These are phyloP conservation scores for Aporophyla lueneburgensis DNA, from an alignment of 2,888 invertebrate species.

Conservation along the genomic window DNA sequence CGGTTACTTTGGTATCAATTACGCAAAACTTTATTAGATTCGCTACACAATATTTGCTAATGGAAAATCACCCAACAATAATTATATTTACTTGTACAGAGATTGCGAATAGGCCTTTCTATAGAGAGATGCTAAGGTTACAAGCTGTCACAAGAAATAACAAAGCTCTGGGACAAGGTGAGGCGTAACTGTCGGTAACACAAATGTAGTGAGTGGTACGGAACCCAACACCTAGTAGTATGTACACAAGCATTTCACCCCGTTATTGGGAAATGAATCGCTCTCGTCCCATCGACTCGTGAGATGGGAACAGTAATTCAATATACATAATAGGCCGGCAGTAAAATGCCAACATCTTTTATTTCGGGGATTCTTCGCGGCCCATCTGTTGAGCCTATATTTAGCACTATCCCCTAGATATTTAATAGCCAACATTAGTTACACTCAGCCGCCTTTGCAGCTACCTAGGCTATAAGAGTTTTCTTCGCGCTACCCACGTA, in stretches of 20 bases:
- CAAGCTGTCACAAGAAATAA: constrained; percentile 46
- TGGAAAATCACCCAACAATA: neutral
- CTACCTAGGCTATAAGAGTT: neutral
- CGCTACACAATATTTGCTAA: constrained; percentile 4
- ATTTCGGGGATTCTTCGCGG: constrained; percentile 42
- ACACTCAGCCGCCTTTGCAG: constrained; percentile 16
- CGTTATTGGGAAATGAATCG: constrained; percentile 66
- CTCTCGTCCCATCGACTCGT: constrained; percentile 61
- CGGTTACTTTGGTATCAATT: neutral
- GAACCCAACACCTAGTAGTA: constrained; percentile 55
- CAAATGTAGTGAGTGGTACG: constrained; percentile 55
- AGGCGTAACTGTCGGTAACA: constrained; percentile 29
- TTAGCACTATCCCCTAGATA: constrained; percentile 19
- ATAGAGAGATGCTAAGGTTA: constrained; percentile 5
- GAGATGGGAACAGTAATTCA: constrained; percentile 70
- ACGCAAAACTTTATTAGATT: neutral
- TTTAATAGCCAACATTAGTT: constrained; percentile 27
- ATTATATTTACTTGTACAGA: neutral
- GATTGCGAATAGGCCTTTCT: constrained; percentile 28
- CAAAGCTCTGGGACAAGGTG: constrained; percentile 19
- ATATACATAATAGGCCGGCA: constrained; percentile 69
- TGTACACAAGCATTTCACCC: constrained; percentile 63
- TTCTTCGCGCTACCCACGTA: constrained; percentile 50
- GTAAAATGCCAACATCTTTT: constrained; percentile 61
- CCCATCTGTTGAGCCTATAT: constrained; percentile 43